Percentiles rank a stretch among this genome's conserved stretches.
Evolutionary conservation across 2,797 vertebrate genomes (phyloP).

Genomic region (Chaunax sp.): DNA sequence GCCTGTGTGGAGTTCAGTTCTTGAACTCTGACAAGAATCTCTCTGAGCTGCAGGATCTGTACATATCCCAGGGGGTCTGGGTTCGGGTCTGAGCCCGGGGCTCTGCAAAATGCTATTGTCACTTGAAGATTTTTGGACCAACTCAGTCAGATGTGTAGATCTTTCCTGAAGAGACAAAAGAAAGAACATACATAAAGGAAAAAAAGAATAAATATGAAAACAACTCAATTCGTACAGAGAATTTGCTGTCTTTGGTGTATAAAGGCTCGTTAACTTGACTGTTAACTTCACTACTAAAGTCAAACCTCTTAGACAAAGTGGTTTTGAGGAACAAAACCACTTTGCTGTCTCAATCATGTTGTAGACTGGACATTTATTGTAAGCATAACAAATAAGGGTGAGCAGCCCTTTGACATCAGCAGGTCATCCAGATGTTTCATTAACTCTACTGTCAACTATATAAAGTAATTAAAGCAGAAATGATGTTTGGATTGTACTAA

Average conservation of each 20-base stretch:
- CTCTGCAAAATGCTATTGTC: conserved; percentile 39
- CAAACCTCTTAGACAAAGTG: conserved; percentile 26
- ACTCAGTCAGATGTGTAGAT: conserved; percentile 23
- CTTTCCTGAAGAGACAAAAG: conserved; percentile 44
- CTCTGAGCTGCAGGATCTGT: conserved; percentile 32
- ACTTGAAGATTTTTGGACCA: conserved; percentile 45
- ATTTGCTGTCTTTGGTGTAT: not conserved
- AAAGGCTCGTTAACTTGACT: conserved; percentile 6
- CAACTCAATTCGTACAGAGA: not conserved
- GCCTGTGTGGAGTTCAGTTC: conserved; percentile 19
- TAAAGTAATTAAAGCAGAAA: conserved; percentile 14
- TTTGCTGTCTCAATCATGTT: conserved; percentile 9
- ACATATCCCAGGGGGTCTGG: conserved; percentile 48
- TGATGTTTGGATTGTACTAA: conserved; percentile 4
- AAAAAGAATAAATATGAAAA: not conserved
- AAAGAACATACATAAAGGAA: not conserved
- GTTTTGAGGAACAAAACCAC: conserved; percentile 22
- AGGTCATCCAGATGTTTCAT: conserved; percentile 12
- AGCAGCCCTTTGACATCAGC: not conserved
- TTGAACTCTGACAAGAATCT: conserved; percentile 33
- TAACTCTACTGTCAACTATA: not conserved
- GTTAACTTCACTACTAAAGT: conserved; percentile 12
- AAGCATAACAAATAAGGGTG: conserved; percentile 18
- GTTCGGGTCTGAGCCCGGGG: conserved; percentile 49
- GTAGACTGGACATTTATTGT: conserved; percentile 2